A percentile compares a stretch with the other conserved stretches of the same genome.
Evolutionary conservation across 2,797 vertebrate genomes (phyloP).

Genomic region (Aulostomus chinensis): DNA sequence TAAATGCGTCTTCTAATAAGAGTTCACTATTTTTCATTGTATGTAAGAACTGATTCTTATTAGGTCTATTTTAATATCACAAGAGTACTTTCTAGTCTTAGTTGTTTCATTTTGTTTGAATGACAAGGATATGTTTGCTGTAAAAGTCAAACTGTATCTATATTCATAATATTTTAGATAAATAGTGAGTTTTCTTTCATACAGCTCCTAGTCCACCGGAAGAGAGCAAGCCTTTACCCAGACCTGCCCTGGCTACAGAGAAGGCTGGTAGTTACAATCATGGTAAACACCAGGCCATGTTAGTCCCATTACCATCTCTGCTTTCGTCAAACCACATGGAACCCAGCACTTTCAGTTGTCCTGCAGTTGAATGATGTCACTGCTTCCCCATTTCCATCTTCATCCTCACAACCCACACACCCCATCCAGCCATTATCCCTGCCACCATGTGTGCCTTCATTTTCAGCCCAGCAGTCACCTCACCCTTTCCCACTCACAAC

Average conservation of each 20-base stretch:
- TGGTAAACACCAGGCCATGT: slow-evolving; percentile 77
- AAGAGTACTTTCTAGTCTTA: no score
- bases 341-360: slow-evolving; percentile 61
- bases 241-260: slow-evolving; percentile 76
- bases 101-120: neutral
- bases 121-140: slow-evolving; percentile 41
- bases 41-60: neutral
- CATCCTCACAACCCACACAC: slow-evolving; percentile 59
- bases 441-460: slow-evolving; percentile 61
- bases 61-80: no score
- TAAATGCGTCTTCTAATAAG: neutral
- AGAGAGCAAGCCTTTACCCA: slow-evolving; percentile 76
- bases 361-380: slow-evolving; percentile 63
- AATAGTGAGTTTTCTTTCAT: slow-evolving; percentile 76
- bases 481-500: slow-evolving; percentile 42
- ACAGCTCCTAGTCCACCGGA: slow-evolving; percentile 78
- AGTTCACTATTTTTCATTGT: neutral
- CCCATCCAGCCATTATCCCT: slow-evolving; percentile 50
- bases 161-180: slow-evolving; percentile 47
- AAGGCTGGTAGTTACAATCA: slow-evolving; percentile 72
- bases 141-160: slow-evolving; percentile 38
- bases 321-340: slow-evolving; percentile 67
- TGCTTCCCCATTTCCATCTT: slow-evolving; percentile 70
- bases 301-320: slow-evolving; percentile 70
- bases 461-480: slow-evolving; percentile 53